Evolutionary conservation across 2,113 vertebrate species (phyloP).

Genomic region (Capreolus pygargus): DNA sequence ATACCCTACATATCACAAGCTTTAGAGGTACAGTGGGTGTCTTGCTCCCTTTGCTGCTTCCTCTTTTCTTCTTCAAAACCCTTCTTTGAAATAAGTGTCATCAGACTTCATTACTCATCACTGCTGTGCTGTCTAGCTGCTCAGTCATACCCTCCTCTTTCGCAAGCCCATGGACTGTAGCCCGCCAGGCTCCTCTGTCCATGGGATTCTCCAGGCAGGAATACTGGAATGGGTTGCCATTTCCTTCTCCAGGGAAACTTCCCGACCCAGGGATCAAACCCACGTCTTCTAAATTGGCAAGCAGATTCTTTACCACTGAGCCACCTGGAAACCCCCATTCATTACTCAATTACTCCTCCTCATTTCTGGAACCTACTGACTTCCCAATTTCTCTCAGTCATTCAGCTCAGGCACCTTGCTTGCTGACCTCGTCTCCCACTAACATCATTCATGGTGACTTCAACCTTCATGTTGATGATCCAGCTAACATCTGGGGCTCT

Average conservation of each 20-base stretch:
- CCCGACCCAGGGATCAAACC: background rate
- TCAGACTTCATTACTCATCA: background rate
- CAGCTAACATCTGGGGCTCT: background rate
- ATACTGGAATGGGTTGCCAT: background rate
- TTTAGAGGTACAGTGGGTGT: background rate
- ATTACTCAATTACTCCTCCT: background rate
- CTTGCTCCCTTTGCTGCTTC: background rate
- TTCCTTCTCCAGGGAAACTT: background rate
- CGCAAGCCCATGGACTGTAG: background rate
- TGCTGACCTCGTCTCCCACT: accelerated
- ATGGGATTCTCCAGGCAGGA: background rate
- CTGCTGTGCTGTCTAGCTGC: background rate
- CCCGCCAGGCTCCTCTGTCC: background rate
- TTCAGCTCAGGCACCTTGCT: background rate
- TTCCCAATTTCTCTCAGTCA: background rate
- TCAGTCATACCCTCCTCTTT: background rate
- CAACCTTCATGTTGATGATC: background rate
- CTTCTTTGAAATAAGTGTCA: background rate
- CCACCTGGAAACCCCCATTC: background rate
- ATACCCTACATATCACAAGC: background rate
- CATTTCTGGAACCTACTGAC: background rate
- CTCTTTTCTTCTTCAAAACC: background rate
- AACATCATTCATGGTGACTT: background rate
- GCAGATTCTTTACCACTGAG: background rate
- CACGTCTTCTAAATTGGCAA: background rate